Evolutionary conservation across 2,797 vertebrate genomes (phyloP).

Genomic region (Brachyalestes nurse): DNA sequence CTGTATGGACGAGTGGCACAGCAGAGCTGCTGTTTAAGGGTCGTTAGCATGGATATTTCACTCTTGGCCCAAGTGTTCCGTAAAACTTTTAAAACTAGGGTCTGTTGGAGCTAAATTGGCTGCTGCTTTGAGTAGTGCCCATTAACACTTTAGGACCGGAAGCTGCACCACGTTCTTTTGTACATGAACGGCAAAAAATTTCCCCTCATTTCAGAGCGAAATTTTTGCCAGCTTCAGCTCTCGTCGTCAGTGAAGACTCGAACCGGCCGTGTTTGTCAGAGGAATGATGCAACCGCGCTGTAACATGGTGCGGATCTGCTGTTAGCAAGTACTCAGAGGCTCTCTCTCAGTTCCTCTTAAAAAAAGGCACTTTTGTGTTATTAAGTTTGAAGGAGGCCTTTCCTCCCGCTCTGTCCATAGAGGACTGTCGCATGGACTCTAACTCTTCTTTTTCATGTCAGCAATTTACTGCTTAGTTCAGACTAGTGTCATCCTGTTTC

Average conservation of each 20-base stretch:
- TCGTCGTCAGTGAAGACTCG: slow-evolving; percentile 85
- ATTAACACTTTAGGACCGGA: slow-evolving; percentile 77
- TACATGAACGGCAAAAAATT: slow-evolving; percentile 78
- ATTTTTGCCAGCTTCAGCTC: slow-evolving; percentile 84
- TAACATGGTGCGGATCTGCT: slow-evolving; percentile 84
- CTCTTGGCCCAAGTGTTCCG: slow-evolving; percentile 32
- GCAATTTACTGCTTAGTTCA: slow-evolving; percentile 52
- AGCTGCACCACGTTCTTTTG: slow-evolving; percentile 75
- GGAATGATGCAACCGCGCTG: slow-evolving; percentile 84
- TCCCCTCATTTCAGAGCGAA: slow-evolving; percentile 81
- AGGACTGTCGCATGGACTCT: slow-evolving; percentile 53
- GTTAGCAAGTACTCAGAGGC: slow-evolving; percentile 77
- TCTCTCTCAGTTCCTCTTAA: slow-evolving; percentile 79
- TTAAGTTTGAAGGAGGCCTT: slow-evolving; percentile 77
- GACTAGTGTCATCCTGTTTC: slow-evolving; percentile 41
- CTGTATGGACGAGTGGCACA: background rate
- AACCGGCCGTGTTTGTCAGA: slow-evolving; percentile 77
- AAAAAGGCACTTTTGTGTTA: slow-evolving; percentile 77
- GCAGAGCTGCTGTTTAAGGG: background rate
- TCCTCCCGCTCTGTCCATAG: slow-evolving; percentile 63
- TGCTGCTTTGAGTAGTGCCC: slow-evolving; percentile 73
- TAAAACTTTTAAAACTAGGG: slow-evolving; percentile 65
- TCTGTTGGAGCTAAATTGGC: slow-evolving; percentile 67
- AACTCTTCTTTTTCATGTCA: slow-evolving; percentile 52
- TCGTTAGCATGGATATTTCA: slow-evolving; percentile 3